Percentiles rank a stretch among this genome's conserved stretches.
These are phyloP conservation scores for Elysia chlorotica DNA, from an alignment of 1,140 invertebrate genomes.

Conservation along the genomic window DNA sequence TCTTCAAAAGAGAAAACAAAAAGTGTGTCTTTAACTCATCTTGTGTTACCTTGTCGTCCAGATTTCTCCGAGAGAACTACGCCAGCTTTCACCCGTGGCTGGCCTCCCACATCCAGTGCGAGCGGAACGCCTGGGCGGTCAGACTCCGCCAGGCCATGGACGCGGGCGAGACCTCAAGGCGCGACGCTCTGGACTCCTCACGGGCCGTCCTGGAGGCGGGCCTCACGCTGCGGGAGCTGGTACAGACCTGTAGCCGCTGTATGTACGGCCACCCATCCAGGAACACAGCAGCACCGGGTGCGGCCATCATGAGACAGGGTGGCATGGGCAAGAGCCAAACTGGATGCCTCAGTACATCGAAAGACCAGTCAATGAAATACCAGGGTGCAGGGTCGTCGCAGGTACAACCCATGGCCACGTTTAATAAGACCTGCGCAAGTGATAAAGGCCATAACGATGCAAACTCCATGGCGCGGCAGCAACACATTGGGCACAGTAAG, in stretches of 20 bases:
- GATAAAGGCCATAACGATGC: too few relatives aligned
- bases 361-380: neutral
- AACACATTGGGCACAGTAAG: too few relatives aligned
- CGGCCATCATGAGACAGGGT: neutral
- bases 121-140: constrained; percentile 15
- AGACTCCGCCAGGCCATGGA: constrained; percentile 1
- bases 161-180: constrained; percentile 8
- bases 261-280: neutral
- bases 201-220: neutral
- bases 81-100: constrained; percentile 13
- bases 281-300: neutral
- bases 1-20: too few relatives aligned
- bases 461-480: too few relatives aligned
- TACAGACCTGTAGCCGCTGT: neutral
- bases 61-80: constrained; percentile 19
- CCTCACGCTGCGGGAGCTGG: neutral
- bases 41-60: too few relatives aligned
- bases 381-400: too few relatives aligned
- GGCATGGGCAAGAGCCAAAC: neutral
- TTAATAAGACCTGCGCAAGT: too few relatives aligned
- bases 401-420: too few relatives aligned
- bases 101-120: constrained; percentile 6
- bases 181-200: neutral
- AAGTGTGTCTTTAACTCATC: too few relatives aligned
- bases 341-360: neutral